These are phyloP conservation scores for Xylocampa areola DNA, from an alignment of 2,888 invertebrate genomes.

Conservation along the genomic window DNA sequence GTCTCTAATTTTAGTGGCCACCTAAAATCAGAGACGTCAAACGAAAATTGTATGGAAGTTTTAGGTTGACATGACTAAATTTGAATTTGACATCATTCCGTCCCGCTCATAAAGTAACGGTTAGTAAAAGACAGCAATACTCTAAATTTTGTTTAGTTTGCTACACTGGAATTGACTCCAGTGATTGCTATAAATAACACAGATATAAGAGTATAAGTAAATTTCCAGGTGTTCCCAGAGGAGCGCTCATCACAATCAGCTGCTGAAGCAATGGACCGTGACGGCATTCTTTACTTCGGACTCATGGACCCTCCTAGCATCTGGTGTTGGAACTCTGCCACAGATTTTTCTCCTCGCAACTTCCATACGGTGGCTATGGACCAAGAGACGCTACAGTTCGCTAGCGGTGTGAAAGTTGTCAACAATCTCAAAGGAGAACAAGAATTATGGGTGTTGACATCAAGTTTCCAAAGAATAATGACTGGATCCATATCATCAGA, in stretches of 20 bases:
- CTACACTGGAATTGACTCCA: too few species aligned
- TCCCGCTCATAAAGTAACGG: too few species aligned
- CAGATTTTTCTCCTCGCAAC: conserved; percentile 87
- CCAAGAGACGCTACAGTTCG: conserved; percentile 91
- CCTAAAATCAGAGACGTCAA: too few species aligned
- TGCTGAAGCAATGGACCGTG: conserved; percentile 92
- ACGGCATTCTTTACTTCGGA: conserved; percentile 93
- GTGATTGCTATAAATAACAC: too few species aligned
- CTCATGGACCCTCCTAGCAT: conserved; percentile 92
- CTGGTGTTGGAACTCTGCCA: conserved; percentile 93
- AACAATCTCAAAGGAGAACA: conserved; percentile 88
- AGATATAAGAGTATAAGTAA: neutral
- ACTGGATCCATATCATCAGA: conserved; percentile 87
- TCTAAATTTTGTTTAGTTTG: too few species aligned
- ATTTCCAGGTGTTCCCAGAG: conserved; percentile 83
- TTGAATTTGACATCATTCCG: too few species aligned
- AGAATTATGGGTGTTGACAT: conserved; percentile 92
- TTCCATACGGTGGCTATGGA: conserved; percentile 90
- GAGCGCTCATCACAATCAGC: conserved; percentile 92
- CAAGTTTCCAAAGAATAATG: conserved; percentile 92
- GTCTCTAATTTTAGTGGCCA: too few species aligned
- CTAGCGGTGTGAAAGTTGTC: conserved; percentile 93
- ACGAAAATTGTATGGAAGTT: too few species aligned
- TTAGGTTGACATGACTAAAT: too few species aligned
- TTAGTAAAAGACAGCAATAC: too few species aligned